These are phyloP conservation scores for Dascyllus trimaculatus DNA, from an alignment of 2,113 vertebrate genomes.

Conservation along the genomic window DNA sequence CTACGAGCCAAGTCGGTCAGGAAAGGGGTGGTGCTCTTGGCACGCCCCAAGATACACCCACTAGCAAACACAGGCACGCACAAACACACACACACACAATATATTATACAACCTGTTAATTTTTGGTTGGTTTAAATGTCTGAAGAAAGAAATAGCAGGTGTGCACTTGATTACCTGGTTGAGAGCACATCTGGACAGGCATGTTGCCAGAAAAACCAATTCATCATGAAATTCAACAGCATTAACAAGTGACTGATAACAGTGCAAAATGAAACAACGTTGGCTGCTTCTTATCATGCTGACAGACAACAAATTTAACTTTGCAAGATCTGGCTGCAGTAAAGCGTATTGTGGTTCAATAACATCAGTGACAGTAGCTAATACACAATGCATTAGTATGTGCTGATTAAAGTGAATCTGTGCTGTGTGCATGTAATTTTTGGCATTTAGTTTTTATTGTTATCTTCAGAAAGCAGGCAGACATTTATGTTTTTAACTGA, in stretches of 20 bases:
- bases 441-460: not conserved
- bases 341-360: not conserved
- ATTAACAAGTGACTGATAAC: not conserved
- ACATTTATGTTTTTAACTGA: not conserved
- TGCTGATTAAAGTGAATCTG: not conserved
- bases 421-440: not conserved
- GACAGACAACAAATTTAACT: not conserved
- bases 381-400: too few relatives aligned
- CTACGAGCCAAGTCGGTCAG: conserved; percentile 70
- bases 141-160: not conserved
- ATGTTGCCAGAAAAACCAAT: conserved; percentile 9
- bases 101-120: conserved; percentile 18
- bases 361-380: too few relatives aligned
- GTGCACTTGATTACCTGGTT: not conserved
- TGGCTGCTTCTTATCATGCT: not conserved
- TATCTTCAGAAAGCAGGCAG: not conserved
- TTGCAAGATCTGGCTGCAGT: not conserved
- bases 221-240: conserved; percentile 2
- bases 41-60: conserved; percentile 30
- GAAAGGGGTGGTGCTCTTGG: conserved; percentile 39
- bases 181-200: conserved; percentile 5
- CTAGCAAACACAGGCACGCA: not conserved
- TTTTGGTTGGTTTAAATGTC: not conserved
- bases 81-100: not conserved
- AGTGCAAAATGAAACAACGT: not conserved